Conservation (phyloP, 2,113 vertebrate species). For the Albula glossodonta region DNA sequence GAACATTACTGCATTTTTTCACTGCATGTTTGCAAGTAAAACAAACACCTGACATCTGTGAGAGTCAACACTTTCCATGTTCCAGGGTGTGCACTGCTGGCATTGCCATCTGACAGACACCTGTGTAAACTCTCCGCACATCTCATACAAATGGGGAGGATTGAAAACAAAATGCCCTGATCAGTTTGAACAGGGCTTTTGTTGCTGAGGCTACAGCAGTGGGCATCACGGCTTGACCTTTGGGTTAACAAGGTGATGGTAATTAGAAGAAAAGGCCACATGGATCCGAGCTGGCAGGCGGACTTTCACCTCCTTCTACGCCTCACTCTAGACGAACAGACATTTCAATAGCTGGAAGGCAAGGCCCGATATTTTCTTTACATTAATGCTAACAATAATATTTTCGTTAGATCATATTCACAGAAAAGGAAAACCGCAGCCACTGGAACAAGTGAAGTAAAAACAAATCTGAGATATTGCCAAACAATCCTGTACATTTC, state of each 20-base stretch:
- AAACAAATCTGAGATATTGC: conserved; percentile 62
- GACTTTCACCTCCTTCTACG: background rate
- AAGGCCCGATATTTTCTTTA: conserved; percentile 39
- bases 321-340: background rate
- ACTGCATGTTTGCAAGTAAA: conserved; percentile 12
- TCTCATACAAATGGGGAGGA: conserved; percentile 10
- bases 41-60: conserved; percentile 23
- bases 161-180: conserved; percentile 12
- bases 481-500: conserved; percentile 46
- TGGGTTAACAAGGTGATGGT: conserved; percentile 20
- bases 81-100: conserved; percentile 3
- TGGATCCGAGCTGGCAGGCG: conserved; percentile 22
- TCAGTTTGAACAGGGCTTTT: conserved; percentile 19
- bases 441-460: conserved; percentile 52
- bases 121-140: conserved; percentile 40
- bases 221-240: conserved; percentile 13
- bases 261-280: conserved; percentile 27
- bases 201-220: background rate
- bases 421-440: conserved; percentile 33
- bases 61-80: background rate
- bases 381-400: conserved; percentile 45
- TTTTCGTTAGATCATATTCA: conserved; percentile 35
- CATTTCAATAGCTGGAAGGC: background rate
- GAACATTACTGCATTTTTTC: background rate
- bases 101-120: conserved; percentile 40